A percentile compares a stretch with the other conserved stretches of the same genome.
Conservation (phyloP, 2,888 invertebrate genomes). For the Andrena haemorrhoa region DNA sequence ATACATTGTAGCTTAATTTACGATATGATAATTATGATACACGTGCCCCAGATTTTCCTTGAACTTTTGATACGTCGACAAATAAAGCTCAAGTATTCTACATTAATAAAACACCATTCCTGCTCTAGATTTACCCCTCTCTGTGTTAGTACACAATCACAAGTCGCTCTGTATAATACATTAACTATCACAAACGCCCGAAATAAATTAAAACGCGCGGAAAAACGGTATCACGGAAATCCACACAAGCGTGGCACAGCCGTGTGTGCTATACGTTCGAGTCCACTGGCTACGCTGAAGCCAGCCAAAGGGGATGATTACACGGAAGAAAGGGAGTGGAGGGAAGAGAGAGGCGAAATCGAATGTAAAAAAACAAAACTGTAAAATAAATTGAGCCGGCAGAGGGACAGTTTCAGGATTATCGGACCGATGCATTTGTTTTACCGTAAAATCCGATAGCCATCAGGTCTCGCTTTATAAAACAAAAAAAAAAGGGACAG, state of each 20-base stretch:
- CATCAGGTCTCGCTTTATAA: slow-evolving; percentile 61
- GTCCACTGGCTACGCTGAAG: slow-evolving; percentile 33
- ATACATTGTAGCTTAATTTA: too few relatives aligned
- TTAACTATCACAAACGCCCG: not conserved
- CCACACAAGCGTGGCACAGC: not conserved
- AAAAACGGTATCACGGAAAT: not conserved
- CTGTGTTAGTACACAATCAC: too few relatives aligned
- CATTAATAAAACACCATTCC: too few relatives aligned
- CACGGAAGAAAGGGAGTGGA: slow-evolving; percentile 20
- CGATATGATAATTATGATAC: too few relatives aligned
- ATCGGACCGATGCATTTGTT: slow-evolving; percentile 77
- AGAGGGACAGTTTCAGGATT: slow-evolving; percentile 74
- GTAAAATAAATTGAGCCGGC: slow-evolving; percentile 75
- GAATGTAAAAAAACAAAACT: slow-evolving; percentile 66
- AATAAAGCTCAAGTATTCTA: too few relatives aligned
- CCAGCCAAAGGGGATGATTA: slow-evolving; percentile 46
- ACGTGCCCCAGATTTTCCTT: too few relatives aligned
- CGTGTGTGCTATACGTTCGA: not conserved
- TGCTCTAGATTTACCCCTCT: too few relatives aligned
- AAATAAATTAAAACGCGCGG: not conserved
- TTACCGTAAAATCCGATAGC: slow-evolving; percentile 77
- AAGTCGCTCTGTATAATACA: too few relatives aligned
- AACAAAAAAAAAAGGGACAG: slow-evolving; percentile 42
- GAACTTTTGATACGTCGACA: too few relatives aligned
- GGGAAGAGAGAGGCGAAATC: slow-evolving; percentile 40